Evolutionary conservation across 2,888 invertebrate genomes (phyloP), one percentile per base, ranked within the genome.

Genomic region (Melieria crassipennis): DNA sequence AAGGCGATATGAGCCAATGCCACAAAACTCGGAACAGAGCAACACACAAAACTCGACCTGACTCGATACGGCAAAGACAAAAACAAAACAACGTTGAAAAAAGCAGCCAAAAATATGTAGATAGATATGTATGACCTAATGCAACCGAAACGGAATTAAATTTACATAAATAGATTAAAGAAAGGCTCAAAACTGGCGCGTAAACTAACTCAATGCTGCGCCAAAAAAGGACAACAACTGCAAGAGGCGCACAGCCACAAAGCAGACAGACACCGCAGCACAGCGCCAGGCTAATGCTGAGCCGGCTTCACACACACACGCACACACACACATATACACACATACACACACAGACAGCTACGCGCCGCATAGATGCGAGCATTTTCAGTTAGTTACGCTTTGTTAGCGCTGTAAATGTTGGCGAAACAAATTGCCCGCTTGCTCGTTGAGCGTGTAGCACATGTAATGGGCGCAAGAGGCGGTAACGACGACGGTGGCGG

Each of bases 111-210:
- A 68, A n/a, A 48, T 10, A 42, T 11, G 62, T 69, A 42, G 42
- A 50, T 69, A 42, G 42, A 50, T 67, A 48, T 42, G 62, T 43
- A 45, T 5, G 11, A 43, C 16, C 50, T 10, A 52, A 67, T 68
- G 52, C 48, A 62, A 61, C 30, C 60, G 52, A 58, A 56, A 70
- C 65, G 52, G 45, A 61, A 72, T 69, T 69, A 69, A 61, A 69
- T 65, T 65, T 65, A 69, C 69, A 62, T 65, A 69, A 65, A 69
- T 57, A 52, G 65, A 69, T 64, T 65, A 52, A 55, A 52, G 58
- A 46, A 58, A 42, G n/a, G 11, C 16, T 45, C 48, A 6, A 57
- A 65, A 64, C 52, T 60, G 16, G n/a, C 30, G 60, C 58, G 58
- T 58, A 43, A 30, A 60, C 30, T 30, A n/a, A 42, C 48, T 64